Evolutionary conservation across 2,113 vertebrate species (phyloP), one percentile per base, ranked within the genome.

Genomic region (Odontesthes bonariensis): DNA sequence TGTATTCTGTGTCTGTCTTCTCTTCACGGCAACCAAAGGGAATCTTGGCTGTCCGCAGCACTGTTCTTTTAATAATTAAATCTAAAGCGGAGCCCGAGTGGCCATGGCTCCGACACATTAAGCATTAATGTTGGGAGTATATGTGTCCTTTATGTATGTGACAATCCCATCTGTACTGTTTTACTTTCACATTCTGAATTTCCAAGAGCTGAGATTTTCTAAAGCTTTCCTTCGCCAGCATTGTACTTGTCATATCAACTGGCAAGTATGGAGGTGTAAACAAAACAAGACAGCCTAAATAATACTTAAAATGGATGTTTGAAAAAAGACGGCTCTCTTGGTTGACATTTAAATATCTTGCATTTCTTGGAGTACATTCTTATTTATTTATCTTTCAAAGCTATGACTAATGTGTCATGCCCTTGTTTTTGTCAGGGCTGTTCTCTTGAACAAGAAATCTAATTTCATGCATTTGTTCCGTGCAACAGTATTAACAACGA

Each of bases 11-110:
- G 8, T 44, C 40, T 0, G 23, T 32, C 17, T 47, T 35, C 53
- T 56, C 31, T 47, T 68, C 14, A 10, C n/a, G 16, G 44, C 60
- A 19, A 77, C 69, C 57, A 56, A 64, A 53, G 35, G 72, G 58
- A 75, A 59, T 65, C 57, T 12, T 42, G 56, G 65, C 71, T 62
- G 74, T 68, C 69, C 59, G 53, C 33, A 22, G 56, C 31, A 17
- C 22, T 75, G 56, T 69, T 72, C n/a, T 51, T 27, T 86, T 70
- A 89, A 89, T 87, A 85, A 88, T 86, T 86, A 55, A 86, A 84
- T 62, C 32, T 6, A 55, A 79, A 84, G 81, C 79, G 64, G 54
- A 76, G 75, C 59, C 40, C 23, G n/a, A 83, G 57, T 74, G 66
- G 69, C 69, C 61, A 47, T 63, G 57, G 65, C 76, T 62, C 73